Percentiles rank a stretch among this genome's conserved stretches.
Evolutionary conservation across 2,113 vertebrate species (phyloP).

Genomic region (Anoplopoma fimbria): DNA sequence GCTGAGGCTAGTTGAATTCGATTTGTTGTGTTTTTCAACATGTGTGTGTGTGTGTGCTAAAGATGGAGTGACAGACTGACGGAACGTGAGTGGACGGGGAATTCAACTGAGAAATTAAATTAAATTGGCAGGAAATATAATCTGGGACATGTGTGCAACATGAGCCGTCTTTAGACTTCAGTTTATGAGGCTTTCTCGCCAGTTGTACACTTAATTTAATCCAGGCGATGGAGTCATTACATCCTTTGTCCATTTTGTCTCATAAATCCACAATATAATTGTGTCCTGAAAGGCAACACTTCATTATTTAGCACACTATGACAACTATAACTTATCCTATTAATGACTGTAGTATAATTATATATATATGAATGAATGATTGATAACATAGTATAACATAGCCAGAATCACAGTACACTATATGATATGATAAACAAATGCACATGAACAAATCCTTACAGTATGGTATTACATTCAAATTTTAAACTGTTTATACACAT

Average conservation of each 20-base stretch:
- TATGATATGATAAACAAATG: neutral
- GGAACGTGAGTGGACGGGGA: slow-evolving; percentile 17
- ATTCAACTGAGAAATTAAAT: slow-evolving; percentile 39
- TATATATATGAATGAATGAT: neutral
- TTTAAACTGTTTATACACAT: neutral
- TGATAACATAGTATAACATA: neutral
- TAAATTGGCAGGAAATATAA: slow-evolving; percentile 58
- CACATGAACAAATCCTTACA: neutral
- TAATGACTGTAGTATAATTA: neutral
- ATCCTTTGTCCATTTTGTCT: slow-evolving; percentile 31
- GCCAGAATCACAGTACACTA: neutral
- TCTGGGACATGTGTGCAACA: slow-evolving; percentile 50
- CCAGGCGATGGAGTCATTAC: slow-evolving; percentile 34
- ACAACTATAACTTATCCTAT: neutral
- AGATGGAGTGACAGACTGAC: neutral
- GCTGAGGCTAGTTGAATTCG: slow-evolving; percentile 62
- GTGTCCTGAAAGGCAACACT: neutral
- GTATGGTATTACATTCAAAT: neutral
- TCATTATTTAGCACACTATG: neutral
- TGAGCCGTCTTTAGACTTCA: slow-evolving; percentile 45
- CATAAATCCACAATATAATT: neutral
- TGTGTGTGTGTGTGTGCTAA: neutral
- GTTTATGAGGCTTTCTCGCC: slow-evolving; percentile 55
- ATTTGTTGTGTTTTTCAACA: neutral
- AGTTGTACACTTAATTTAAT: slow-evolving; percentile 48